A percentile compares a stretch with the other conserved stretches of the same genome.
Evolutionary conservation across 2,113 vertebrate species (phyloP).

Genomic region (Oostethus manadensis): DNA sequence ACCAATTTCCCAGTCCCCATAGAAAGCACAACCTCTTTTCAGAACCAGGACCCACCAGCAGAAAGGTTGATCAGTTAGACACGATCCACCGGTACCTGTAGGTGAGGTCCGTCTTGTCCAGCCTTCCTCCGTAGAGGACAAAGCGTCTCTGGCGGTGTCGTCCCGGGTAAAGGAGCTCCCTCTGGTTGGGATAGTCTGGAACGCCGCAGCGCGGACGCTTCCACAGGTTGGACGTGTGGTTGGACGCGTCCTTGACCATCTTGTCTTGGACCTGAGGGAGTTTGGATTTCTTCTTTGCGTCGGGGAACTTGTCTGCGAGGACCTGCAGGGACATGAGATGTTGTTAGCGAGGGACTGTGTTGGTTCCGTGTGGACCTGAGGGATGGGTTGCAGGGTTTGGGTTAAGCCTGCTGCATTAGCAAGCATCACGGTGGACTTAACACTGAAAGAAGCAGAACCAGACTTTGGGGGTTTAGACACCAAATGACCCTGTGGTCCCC

Average conservation of each 20-base stretch:
- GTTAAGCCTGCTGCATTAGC: too few relatives aligned
- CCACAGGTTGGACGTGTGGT: slow-evolving; percentile 31
- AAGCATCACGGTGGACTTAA: too few relatives aligned
- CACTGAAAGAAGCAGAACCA: too few relatives aligned
- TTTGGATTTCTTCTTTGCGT: slow-evolving; percentile 50
- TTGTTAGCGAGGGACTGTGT: not conserved
- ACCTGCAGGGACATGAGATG: slow-evolving; percentile 28
- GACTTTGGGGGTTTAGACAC: too few relatives aligned
- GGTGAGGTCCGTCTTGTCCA: slow-evolving; percentile 84
- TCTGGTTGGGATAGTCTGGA: slow-evolving; percentile 68
- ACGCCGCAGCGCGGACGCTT: slow-evolving; percentile 82
- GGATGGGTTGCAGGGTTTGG: too few relatives aligned
- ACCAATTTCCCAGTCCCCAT: not conserved
- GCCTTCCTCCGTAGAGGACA: slow-evolving; percentile 79
- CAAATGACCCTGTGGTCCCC: too few relatives aligned
- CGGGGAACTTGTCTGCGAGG: slow-evolving; percentile 40
- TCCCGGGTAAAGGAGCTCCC: slow-evolving; percentile 21
- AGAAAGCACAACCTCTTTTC: too few relatives aligned
- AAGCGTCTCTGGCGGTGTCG: slow-evolving; percentile 81
- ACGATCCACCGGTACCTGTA: slow-evolving; percentile 74
- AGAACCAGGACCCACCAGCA: too few relatives aligned
- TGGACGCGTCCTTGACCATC: slow-evolving; percentile 28
- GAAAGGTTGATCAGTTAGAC: too few relatives aligned
- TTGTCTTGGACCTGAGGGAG: slow-evolving; percentile 39
- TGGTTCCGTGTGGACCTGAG: not conserved